Base-by-base conservation (phyloP, 2,797 vertebrate genomes). In the Hippoglossus hippoglossus region DNA sequence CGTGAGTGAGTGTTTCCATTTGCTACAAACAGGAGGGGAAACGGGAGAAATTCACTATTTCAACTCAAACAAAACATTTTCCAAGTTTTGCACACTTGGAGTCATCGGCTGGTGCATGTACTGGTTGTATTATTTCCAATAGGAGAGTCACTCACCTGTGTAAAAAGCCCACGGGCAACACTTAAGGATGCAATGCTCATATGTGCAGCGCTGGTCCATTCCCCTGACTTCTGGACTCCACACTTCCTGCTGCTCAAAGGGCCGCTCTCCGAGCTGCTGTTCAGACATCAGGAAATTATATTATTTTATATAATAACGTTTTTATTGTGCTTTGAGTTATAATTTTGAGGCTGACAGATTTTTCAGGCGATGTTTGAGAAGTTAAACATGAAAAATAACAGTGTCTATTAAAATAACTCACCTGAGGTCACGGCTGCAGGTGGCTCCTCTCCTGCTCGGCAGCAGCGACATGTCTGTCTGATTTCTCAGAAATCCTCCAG, bases 1-100 rank as follows among this genome's bases (percentile, higher is more conserved):
- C 95, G 0, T 96, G 96, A 46, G 96, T 96, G 18, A 99, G 97
- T 70, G 93, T 94, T 75, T 96, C 95, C 1, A 88, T 86, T 66
- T 86, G 76, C 85, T 90, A 24, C 8, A 70, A 69, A 70, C 1
- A 65, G 12, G 8, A 46, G 19, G 18, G 3, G 22, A 25, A 34
- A 22, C 1, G 3, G 5, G 4, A 1, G 0, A 18, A 47, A 67
- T 26, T 36, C 6, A 18, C 3, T 10, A 12, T 57, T 60, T 46
- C 12, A 21, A 10, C 56, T 13, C 1, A 39, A 61, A 26, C 4
- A 19, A 15, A 54, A 21, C 11, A 50, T 57, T 46, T 51, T 57
- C 4, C 6, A 8, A 56, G 28, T 34, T 34, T 34, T 3, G 5
- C 5, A 22, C 4, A 21, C 7, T 4, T 44, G 41, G 41, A 44